Evolutionary conservation across 1,140 invertebrate genomes (phyloP).

Genomic region (Oncopodura yosiiana): DNA sequence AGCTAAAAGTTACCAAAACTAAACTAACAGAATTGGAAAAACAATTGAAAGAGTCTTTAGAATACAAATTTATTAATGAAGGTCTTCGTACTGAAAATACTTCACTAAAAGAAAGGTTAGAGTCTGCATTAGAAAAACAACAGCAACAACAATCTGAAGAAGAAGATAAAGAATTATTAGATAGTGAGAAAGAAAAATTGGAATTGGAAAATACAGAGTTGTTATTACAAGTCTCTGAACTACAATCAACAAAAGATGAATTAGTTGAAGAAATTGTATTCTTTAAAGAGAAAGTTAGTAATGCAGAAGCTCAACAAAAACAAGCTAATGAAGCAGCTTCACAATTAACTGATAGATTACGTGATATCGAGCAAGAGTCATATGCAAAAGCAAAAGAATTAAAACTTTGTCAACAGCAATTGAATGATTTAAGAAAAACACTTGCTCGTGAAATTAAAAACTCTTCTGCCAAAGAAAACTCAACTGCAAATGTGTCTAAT

Average conservation of each 20-base stretch:
- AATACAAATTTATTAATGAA: too few species aligned
- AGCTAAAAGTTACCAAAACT: not conserved
- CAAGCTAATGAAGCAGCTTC: not conserved
- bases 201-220: conserved; percentile 6
- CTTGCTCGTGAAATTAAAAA: conserved; percentile 17
- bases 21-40: not conserved
- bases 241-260: conserved; percentile 6
- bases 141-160: not conserved
- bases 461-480: not conserved
- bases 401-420: conserved; percentile 18
- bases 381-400: too few species aligned
- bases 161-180: not conserved
- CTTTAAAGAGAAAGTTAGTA: not conserved
- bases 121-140: not conserved
- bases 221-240: not conserved
- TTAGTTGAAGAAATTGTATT: conserved; percentile 11
- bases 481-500: not conserved
- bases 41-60: not conserved
- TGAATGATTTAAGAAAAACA: conserved; percentile 22
- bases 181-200: not conserved
- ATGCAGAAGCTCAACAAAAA: conserved; percentile 1
- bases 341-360: too few species aligned
- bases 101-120: too few species aligned
- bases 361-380: too few species aligned
- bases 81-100: too few species aligned